These are phyloP conservation scores for Cataglyphis cursor DNA, from an alignment of 2,888 invertebrate genomes.

Conservation along the genomic window DNA sequence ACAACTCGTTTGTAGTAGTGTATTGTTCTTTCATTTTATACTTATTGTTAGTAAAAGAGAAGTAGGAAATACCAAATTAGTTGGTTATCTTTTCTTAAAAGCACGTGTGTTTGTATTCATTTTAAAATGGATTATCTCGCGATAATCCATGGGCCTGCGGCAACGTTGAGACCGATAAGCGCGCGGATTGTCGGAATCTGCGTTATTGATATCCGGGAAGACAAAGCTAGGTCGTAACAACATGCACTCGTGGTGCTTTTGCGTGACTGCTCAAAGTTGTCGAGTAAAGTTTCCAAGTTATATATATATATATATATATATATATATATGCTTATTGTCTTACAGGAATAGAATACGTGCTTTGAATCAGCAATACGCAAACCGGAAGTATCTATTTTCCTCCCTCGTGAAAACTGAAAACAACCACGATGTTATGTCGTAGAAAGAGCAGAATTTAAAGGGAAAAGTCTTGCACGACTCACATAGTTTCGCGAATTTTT, in stretches of 20 bases:
- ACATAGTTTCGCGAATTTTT: background rate
- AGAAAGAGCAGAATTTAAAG: background rate
- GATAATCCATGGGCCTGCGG: constrained; percentile 28
- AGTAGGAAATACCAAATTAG: background rate
- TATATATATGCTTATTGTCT: constrained; percentile 73
- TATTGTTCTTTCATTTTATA: background rate
- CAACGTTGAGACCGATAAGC: constrained; percentile 12
- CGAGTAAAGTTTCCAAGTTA: constrained; percentile 76
- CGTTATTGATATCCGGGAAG: constrained; percentile 16
- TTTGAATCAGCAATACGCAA: constrained; percentile 77
- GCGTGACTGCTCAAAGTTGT: constrained; percentile 46
- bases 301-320: background rate
- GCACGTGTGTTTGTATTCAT: background rate
- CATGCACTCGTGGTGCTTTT: background rate
- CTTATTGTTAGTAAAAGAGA: background rate
- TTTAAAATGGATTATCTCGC: constrained; percentile 25
- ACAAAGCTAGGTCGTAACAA: background rate
- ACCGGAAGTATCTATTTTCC: constrained; percentile 73
- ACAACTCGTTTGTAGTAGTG: background rate
- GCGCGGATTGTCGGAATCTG: constrained; percentile 19
- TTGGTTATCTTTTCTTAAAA: background rate
- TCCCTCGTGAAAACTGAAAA: constrained; percentile 2
- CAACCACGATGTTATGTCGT: constrained; percentile 10
- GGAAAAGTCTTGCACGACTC: background rate
- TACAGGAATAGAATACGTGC: constrained; percentile 79